Conservation (phyloP, 2,797 vertebrate genomes). For the Sebastes minor region DNA sequence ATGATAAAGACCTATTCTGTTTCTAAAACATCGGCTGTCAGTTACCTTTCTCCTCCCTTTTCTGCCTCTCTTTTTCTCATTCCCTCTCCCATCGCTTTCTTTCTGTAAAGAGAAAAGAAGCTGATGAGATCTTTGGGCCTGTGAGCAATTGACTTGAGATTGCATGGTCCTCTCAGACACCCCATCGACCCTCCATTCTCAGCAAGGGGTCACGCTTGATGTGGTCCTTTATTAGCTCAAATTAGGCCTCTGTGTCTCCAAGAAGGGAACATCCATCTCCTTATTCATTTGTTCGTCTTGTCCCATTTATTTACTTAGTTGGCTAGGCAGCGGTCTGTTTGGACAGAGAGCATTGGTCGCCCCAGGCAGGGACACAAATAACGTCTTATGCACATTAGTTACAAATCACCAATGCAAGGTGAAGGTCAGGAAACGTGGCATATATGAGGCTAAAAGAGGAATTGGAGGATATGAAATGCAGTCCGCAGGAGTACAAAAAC, state of each 20-base stretch:
- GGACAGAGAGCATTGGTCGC: slow-evolving; percentile 57
- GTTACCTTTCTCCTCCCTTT: slow-evolving; percentile 25
- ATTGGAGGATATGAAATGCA: neutral
- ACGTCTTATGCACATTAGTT: slow-evolving; percentile 69
- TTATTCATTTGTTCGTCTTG: slow-evolving; percentile 70
- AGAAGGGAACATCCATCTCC: slow-evolving; percentile 73
- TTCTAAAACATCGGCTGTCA: slow-evolving; percentile 32
- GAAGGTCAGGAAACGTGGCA: slow-evolving; percentile 56
- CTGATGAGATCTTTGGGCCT: slow-evolving; percentile 62
- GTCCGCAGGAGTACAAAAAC: neutral
- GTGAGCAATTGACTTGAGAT: slow-evolving; percentile 72
- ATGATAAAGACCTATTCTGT: slow-evolving; percentile 24
- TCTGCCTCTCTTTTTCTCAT: slow-evolving; percentile 15
- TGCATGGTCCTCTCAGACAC: slow-evolving; percentile 57
- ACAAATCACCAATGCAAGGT: slow-evolving; percentile 59
- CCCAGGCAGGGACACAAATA: slow-evolving; percentile 64
- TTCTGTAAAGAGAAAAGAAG: slow-evolving; percentile 41
- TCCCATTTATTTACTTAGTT: slow-evolving; percentile 74
- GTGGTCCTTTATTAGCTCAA: slow-evolving; percentile 76
- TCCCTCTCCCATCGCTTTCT: slow-evolving; percentile 2
- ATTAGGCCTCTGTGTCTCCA: slow-evolving; percentile 72
- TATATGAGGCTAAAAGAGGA: slow-evolving; percentile 27
- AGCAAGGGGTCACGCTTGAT: slow-evolving; percentile 70
- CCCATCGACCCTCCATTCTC: slow-evolving; percentile 61
- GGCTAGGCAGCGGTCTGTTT: slow-evolving; percentile 56